phyloP scores from a whole-genome alignment of 1,140 invertebrate genomes.

The Nixonia krombeini region DNA sequence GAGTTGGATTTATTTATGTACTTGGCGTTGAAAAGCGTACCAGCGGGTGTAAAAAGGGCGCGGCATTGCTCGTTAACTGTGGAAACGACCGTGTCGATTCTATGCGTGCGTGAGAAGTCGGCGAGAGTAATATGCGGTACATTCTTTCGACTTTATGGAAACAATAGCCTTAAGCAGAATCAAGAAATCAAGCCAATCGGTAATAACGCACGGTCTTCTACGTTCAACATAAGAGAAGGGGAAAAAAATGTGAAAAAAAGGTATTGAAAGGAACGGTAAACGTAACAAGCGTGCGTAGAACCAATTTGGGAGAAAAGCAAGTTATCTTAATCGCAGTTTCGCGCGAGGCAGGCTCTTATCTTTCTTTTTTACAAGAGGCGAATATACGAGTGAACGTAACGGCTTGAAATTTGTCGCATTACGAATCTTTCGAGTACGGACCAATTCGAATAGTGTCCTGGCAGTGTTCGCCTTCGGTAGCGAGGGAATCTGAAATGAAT shows the following conservation, averaged over 20 bases:
- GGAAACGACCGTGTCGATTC: constrained; percentile 1
- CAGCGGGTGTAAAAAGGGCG: constrained; percentile 39
- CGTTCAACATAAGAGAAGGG: too few relatives aligned
- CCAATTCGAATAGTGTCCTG: constrained; percentile 31
- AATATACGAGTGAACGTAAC: not conserved
- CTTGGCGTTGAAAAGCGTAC: constrained; percentile 42
- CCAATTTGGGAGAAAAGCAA: too few relatives aligned
- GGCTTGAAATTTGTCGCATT: constrained; percentile 45
- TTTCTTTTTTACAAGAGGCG: not conserved
- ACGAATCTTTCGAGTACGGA: constrained; percentile 69
- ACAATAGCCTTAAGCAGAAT: constrained; percentile 8
- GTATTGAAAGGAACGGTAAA: not conserved
- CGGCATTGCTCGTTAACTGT: constrained; percentile 5
- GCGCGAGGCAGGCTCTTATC: constrained; percentile 6
- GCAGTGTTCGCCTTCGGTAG: constrained; percentile 33
- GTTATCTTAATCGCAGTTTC: constrained; percentile 2
- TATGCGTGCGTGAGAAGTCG: constrained; percentile 3
- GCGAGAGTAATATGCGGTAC: not conserved
- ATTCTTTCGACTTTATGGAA: constrained; percentile 7
- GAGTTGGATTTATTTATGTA: too few relatives aligned
- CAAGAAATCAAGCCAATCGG: not conserved
- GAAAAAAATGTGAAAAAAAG: not conserved
- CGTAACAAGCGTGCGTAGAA: not conserved
- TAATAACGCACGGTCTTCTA: too few relatives aligned
- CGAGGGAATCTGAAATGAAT: constrained; percentile 58